Base-by-base conservation (phyloP, 2,797 vertebrate species). In the Siniperca scherzeri region DNA sequence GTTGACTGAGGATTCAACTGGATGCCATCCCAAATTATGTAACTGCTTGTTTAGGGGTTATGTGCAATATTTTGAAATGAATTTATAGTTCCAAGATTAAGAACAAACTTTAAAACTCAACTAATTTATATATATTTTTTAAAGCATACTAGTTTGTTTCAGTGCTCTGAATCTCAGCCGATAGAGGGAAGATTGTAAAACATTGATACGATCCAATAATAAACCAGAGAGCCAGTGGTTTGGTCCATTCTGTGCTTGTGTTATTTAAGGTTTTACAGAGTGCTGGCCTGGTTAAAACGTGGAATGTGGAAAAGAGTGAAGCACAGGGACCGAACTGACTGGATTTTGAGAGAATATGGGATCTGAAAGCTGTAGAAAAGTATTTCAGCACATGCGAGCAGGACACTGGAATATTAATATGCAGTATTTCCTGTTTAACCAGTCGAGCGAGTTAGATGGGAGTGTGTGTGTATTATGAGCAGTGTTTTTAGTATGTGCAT, bases 191-290 rank as follows among this genome's bases (percentile, higher is more conserved):
- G 50, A 73, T 9, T 64, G 22, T 77, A 61, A 77, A 78, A 72
- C 65, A 70, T 78, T 48, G 40, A 73, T 22, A 36, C 0, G 1
- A 56, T 44, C 80, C 73, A 76, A 57, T 81, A 81, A 46, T 78
- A 75, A 78, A 61, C 52, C 78, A 14, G 50, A 82, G 77, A 85
- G 71, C 68, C 76, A 65, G 87, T 53, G 86, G 82, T 88, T 88
- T 79, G 77, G 59, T 88, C 36, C 42, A 16, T 74, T 81, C 42
- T 79, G 40, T 61, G 46, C 52, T 75, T 77, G 71, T 90, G 80
- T 88, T 89, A 79, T 89, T 91, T 87, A 87, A 77, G 80, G 78
- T 86, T 91, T 87, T 79, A 85, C 78, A 86, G 80, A 77, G 30
- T 36, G 72, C 81, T 74, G 81, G 76, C 72, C 86, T 80, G 85